A percentile compares a stretch with the other conserved stretches of the same genome.
Conservation (phyloP, 2,888 invertebrate genomes). For the Teleiodes luculella region DNA sequence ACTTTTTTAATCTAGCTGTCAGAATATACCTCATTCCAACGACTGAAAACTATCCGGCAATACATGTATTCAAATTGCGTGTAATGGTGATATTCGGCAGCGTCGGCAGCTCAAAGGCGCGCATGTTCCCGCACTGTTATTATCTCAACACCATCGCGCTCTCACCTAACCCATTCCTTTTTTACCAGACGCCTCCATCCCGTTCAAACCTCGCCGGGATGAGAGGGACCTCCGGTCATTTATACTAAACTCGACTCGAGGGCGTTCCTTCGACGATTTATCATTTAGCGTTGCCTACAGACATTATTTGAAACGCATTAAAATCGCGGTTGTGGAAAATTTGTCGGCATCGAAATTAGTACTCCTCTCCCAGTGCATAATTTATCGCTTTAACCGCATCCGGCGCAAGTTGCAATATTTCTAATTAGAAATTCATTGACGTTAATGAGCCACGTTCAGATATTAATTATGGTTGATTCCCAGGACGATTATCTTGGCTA, state of each 20-base stretch:
- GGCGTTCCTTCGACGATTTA: slow-evolving; percentile 76
- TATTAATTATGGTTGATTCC: slow-evolving; percentile 22
- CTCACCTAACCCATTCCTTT: slow-evolving; percentile 72
- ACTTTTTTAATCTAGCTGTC: too few species aligned
- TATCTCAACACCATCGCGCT: slow-evolving; percentile 77
- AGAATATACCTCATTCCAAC: too few species aligned
- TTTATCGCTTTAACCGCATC: slow-evolving; percentile 71
- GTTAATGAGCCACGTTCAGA: slow-evolving; percentile 44
- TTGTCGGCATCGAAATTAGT: slow-evolving; percentile 78
- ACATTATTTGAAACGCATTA: slow-evolving; percentile 78
- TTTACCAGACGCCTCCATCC: slow-evolving; percentile 67
- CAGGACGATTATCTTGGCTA: slow-evolving; percentile 7
- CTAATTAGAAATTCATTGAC: slow-evolving; percentile 69
- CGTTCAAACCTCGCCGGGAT: slow-evolving; percentile 44
- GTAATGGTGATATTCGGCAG: slow-evolving; percentile 70
- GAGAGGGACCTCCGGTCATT: slow-evolving; percentile 59
- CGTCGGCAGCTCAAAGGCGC: slow-evolving; percentile 61
- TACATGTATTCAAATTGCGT: slow-evolving; percentile 67
- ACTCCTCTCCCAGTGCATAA: slow-evolving; percentile 70
- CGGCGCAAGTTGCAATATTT: slow-evolving; percentile 57
- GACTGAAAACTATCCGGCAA: slow-evolving; percentile 26
- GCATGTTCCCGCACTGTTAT: slow-evolving; percentile 67
- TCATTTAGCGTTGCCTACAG: slow-evolving; percentile 78
- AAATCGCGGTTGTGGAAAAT: slow-evolving; percentile 76
- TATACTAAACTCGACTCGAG: slow-evolving; percentile 64